These are phyloP conservation scores for Sclerurus mexicanus DNA, from an alignment of 2,113 vertebrate genomes.

Conservation along the genomic window DNA sequence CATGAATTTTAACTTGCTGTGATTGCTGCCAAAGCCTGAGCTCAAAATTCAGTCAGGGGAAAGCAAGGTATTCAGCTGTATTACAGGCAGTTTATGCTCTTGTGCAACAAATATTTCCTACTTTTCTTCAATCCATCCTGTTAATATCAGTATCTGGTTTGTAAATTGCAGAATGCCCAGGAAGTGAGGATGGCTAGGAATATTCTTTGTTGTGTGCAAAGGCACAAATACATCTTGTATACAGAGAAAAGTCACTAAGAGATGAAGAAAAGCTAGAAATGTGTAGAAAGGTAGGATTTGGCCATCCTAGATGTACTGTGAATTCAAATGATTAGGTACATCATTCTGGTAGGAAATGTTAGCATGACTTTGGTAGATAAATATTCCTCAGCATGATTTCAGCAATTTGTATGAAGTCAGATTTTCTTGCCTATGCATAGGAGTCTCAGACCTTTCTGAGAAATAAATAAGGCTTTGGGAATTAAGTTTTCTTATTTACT, in stretches of 20 bases:
- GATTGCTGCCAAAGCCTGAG: not conserved
- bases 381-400: not conserved
- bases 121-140: not conserved
- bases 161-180: not conserved
- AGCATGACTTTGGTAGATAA: not conserved
- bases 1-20: not conserved
- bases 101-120: not conserved
- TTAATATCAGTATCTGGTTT: not conserved
- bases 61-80: not conserved
- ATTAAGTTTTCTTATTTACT: not conserved
- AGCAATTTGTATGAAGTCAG: not conserved
- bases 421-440: not conserved
- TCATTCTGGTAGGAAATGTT: not conserved
- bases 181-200: not conserved
- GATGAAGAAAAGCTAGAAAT: not conserved
- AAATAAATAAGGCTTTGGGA: not conserved
- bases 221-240: not conserved
- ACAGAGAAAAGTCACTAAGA: not conserved
- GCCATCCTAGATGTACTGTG: not conserved
- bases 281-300: not conserved
- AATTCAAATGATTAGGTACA: not conserved
- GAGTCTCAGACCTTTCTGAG: not conserved
- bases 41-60: not conserved
- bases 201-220: not conserved
- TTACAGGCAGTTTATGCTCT: not conserved